Conservation (phyloP, 1,140 invertebrate genomes). For the Lasioglossum albipes region DNA sequence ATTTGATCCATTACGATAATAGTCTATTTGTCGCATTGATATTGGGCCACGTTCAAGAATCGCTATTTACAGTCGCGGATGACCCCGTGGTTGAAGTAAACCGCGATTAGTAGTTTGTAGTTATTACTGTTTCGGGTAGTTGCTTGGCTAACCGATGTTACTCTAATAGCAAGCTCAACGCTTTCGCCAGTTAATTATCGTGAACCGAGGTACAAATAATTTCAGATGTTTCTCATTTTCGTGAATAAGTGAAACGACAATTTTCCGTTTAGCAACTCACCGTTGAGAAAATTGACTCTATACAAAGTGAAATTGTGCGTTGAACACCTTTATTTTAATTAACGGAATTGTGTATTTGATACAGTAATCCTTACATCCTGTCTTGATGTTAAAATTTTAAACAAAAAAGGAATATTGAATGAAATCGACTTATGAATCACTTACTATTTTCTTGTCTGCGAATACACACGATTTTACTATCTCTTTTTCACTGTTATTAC, state of each 20-base stretch:
- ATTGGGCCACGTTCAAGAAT: not conserved
- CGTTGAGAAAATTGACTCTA: not conserved
- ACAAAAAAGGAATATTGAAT: no score
- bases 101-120: constrained; percentile 8
- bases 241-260: not conserved
- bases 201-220: not conserved
- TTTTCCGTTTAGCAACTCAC: not conserved
- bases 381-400: no score
- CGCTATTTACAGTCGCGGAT: not conserved
- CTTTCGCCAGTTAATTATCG: constrained; percentile 22
- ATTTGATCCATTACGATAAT: not conserved
- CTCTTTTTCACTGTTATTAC: no score
- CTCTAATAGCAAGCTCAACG: constrained; percentile 4
- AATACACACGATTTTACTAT: no score
- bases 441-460: no score
- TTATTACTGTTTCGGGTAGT: constrained; percentile 22
- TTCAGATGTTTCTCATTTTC: not conserved
- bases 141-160: constrained; percentile 25
- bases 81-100: constrained; percentile 1
- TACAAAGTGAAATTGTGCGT: no score
- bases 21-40: not conserved
- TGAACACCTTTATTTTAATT: no score
- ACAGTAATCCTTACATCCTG: no score
- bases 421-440: no score
- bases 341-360: no score